Evolutionary conservation across 2,797 vertebrate species (phyloP).

Genomic region (Urosaurus nigricauda): DNA sequence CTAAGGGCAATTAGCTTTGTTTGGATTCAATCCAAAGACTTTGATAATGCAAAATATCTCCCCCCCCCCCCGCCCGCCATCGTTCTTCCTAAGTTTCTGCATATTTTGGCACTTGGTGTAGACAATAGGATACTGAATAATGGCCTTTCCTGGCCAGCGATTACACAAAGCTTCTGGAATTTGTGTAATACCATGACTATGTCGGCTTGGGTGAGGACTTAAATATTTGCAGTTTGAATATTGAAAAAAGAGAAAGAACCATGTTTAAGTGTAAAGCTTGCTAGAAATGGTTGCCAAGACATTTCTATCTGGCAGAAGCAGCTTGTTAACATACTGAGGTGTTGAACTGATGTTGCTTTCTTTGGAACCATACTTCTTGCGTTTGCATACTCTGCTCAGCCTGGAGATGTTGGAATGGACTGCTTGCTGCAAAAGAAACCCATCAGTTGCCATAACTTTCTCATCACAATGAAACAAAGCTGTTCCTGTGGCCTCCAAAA

Average conservation of each 20-base stretch:
- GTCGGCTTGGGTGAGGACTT: background rate
- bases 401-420: background rate
- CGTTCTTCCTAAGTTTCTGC: background rate
- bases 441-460: background rate
- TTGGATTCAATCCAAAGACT: background rate
- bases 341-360: background rate
- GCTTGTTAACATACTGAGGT: background rate
- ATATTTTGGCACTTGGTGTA: background rate
- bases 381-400: background rate
- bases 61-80: background rate
- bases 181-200: background rate
- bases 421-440: background rate
- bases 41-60: background rate
- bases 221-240: constrained; percentile 1
- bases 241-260: background rate
- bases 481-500: background rate
- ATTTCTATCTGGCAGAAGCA: constrained; percentile 8
- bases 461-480: background rate
- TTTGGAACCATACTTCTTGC: background rate
- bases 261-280: background rate
- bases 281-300: background rate
- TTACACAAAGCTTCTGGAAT: background rate
- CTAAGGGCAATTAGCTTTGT: background rate
- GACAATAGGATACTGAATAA: constrained; percentile 2
- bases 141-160: background rate